phyloP scores from a whole-genome alignment of 2,888 invertebrate genomes.

The Suillia variegata region DNA sequence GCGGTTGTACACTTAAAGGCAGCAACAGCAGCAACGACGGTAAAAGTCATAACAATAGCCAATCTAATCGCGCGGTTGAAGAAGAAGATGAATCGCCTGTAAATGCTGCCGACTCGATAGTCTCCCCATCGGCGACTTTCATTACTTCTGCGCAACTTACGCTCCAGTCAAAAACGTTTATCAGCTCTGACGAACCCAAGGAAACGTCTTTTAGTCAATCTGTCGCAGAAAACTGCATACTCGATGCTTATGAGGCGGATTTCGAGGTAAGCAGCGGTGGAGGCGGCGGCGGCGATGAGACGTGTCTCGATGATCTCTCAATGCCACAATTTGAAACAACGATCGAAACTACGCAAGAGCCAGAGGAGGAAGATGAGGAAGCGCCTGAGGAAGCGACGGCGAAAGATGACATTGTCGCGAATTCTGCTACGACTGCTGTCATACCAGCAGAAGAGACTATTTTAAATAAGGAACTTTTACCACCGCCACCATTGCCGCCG shows the following conservation, averaged over 20 bases:
- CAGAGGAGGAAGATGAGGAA: constrained; percentile 19
- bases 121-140: not conserved
- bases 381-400: not conserved
- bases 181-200: too few species aligned
- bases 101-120: too few species aligned
- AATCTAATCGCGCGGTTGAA: not conserved
- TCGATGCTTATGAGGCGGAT: constrained; percentile 36
- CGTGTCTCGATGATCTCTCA: constrained; percentile 46
- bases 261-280: constrained; percentile 33
- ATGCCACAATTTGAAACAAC: constrained; percentile 47
- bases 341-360: constrained; percentile 26
- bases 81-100: too few species aligned
- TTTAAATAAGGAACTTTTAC: constrained; percentile 22
- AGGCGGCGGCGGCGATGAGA: too few species aligned
- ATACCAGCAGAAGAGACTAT: constrained; percentile 1
- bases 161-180: constrained; percentile 6
- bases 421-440: not conserved
- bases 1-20: constrained; percentile 14
- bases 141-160: not conserved
- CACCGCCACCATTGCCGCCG: constrained; percentile 26
- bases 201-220: constrained; percentile 20
- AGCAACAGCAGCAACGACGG: not conserved
- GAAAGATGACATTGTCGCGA: not conserved
- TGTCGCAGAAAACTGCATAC: constrained; percentile 17
- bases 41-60: constrained; percentile 2